Evolutionary conservation across 64 coral and sea anemone species (phyloP).

Genomic region (Porites australiensis): DNA sequence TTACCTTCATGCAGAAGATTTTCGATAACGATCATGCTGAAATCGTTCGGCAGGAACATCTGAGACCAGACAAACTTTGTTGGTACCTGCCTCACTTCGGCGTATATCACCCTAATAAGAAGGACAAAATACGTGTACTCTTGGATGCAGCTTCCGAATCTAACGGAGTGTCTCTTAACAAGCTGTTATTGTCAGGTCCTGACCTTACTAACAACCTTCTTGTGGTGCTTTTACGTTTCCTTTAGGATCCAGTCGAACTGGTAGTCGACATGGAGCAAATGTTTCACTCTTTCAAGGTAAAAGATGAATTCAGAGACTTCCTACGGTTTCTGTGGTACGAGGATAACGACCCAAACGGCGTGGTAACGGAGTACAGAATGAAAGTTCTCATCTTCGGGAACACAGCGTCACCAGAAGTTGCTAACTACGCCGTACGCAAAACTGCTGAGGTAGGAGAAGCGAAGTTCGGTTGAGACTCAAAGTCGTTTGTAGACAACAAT

Average conservation of each 20-base stretch:
- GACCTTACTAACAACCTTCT: not conserved
- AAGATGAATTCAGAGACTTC: not conserved
- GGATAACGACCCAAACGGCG: constrained; percentile 4
- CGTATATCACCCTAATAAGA: not conserved
- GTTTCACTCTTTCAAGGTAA: not conserved
- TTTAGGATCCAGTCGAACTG: not conserved
- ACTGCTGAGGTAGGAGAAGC: not conserved
- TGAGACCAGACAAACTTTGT: not conserved
- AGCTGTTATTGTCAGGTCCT: constrained; percentile 18
- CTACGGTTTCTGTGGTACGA: constrained; percentile 6
- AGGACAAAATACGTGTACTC: not conserved
- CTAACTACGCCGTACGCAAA: not conserved
- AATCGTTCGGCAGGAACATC: not conserved
- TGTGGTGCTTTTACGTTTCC: not conserved
- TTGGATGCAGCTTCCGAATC: not conserved
- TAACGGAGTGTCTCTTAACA: not conserved
- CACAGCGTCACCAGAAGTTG: constrained; percentile 22
- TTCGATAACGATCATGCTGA: constrained; percentile 8
- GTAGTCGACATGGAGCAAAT: constrained; percentile 2
- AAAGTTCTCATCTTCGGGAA: constrained; percentile 25
- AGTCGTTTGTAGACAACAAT: not conserved
- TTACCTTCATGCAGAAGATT: not conserved
- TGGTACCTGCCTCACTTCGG: constrained; percentile 14
- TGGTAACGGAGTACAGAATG: constrained; percentile 21
- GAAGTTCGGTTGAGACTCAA: constrained; percentile 7